These are phyloP conservation scores for Anhinga anhinga DNA, from an alignment of 2,113 vertebrate genomes.

Conservation along the genomic window DNA sequence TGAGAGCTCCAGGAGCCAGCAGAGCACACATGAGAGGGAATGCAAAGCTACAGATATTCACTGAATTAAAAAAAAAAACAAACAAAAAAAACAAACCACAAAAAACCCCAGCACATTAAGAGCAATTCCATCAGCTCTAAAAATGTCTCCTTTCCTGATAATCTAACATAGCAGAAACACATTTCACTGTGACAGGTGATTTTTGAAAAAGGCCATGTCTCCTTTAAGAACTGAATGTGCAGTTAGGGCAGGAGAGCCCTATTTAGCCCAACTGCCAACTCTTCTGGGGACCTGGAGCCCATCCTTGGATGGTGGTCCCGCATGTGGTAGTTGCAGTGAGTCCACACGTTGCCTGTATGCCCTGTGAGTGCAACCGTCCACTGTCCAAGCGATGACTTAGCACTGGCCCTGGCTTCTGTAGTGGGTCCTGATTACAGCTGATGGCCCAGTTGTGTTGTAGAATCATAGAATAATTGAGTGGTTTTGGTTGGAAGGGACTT, in stretches of 20 bases:
- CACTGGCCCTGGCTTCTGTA: background rate
- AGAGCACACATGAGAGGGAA: background rate
- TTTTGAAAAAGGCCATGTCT: background rate
- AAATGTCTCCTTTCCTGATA: background rate
- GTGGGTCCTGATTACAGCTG: background rate
- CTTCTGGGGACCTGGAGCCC: background rate
- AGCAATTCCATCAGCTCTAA: background rate
- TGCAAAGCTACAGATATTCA: background rate
- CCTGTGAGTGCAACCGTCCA: background rate
- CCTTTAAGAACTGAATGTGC: background rate
- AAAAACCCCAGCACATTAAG: background rate
- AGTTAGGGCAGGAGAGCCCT: background rate
- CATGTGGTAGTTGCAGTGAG: background rate
- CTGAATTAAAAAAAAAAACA: background rate
- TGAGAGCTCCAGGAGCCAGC: background rate
- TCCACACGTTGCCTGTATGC: accelerated
- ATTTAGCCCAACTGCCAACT: background rate
- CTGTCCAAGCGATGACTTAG: background rate
- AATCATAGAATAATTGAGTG: too few relatives aligned
- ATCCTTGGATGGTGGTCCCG: background rate
- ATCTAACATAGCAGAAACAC: background rate
- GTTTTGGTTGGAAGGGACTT: too few relatives aligned
- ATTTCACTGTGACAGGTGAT: background rate
- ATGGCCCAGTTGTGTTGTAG: background rate
- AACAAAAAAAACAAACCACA: too few relatives aligned